These are phyloP conservation scores for Exephanes ischioxanthus DNA, from an alignment of 2,888 invertebrate genomes.

Conservation along the genomic window DNA sequence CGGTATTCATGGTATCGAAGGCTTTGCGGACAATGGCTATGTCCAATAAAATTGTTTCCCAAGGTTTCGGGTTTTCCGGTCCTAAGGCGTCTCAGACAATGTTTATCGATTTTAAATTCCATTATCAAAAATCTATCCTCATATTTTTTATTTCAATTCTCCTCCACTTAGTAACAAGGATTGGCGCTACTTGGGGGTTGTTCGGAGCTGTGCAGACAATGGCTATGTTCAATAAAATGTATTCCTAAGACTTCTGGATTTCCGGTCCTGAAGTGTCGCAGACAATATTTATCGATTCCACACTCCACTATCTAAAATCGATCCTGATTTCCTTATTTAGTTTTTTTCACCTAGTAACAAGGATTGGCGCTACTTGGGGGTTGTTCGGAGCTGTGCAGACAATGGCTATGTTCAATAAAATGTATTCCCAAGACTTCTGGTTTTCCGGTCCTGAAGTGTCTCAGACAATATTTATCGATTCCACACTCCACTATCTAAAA, in stretches of 20 bases:
- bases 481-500: neutral
- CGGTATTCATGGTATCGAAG: slow-evolving; percentile 68
- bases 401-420: neutral
- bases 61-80: neutral
- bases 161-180: neutral
- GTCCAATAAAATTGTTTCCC: neutral
- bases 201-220: too few relatives aligned
- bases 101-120: neutral
- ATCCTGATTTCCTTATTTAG: too few relatives aligned
- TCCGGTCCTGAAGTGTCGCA: neutral
- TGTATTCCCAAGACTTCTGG: neutral
- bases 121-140: neutral
- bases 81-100: neutral
- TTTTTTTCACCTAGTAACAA: too few relatives aligned
- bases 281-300: neutral
- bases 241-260: neutral
- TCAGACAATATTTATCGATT: neutral
- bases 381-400: too few relatives aligned
- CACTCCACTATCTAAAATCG: neutral
- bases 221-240: neutral
- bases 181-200: neutral
- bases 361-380: neutral
- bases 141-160: too few relatives aligned
- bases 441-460: neutral
- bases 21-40: too few relatives aligned